Evolutionary conservation across 2,888 invertebrate genomes (phyloP), one percentile per base, ranked within the genome.

Genomic region (Amiota mariae): DNA sequence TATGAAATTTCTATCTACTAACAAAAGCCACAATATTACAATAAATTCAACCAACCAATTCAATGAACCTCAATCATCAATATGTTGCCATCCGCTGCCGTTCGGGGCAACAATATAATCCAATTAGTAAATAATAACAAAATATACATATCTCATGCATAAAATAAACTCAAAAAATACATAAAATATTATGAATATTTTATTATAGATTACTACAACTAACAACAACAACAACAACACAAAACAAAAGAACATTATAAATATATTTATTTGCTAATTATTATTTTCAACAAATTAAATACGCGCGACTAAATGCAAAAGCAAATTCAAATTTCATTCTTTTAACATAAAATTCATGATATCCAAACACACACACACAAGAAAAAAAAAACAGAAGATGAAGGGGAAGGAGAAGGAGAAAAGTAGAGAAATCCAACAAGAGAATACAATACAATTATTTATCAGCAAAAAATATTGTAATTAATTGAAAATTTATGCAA

Each of bases 401-500:
- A n/a, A n/a, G n/a, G n/a, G n/a, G n/a, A n/a, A n/a, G n/a, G n/a
- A n/a, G n/a, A n/a, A 59, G 20, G 11, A 24, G 24, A 24, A 36
- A 36, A n/a, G n/a, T n/a, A n/a, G 36, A 54, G 54, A 54, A 15
- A 54, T 13, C n/a, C 54, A 47, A 47, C 24, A 64, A 64, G 4
- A 36, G 24, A 36, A 47, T 46, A 36, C 47, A 64, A 46, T 64
- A 8, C 6, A n/a, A 20, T 11, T n/a, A n/a, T n/a, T n/a, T n/a
- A n/a, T n/a, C 64, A 46, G n/a, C 47, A 36, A 8, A 12, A 63
- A 46, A 36, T 6, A 36, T 56, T 59, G 47, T 36, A 70, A 70
- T 70, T 70, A 70, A 70, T 59, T 12, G n/a, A 70, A 57, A 57
- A 57, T 70, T 20, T 70, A 57, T 70, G 59, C 48, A 70, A 70